phyloP scores from a whole-genome alignment of 2,113 vertebrate genomes.

The Mus pahari region DNA sequence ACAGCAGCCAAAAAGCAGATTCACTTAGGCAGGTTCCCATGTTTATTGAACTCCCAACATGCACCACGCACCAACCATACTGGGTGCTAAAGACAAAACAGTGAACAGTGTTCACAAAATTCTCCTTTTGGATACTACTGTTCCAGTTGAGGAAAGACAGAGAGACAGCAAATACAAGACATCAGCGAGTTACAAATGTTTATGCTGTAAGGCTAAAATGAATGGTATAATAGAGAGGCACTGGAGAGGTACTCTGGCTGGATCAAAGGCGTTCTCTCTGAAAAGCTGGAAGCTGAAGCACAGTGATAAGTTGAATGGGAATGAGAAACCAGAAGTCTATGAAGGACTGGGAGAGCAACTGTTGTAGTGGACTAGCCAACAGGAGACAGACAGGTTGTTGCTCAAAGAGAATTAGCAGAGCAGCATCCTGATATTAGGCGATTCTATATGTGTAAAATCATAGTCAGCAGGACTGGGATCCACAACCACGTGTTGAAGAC shows the following conservation, averaged over 20 bases:
- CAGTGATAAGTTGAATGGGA: not conserved
- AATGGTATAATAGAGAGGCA: not conserved
- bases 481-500: not conserved
- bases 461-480: not conserved
- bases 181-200: not conserved
- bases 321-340: not conserved
- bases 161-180: not conserved
- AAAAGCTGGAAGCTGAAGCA: conserved; percentile 39
- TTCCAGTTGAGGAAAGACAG: not conserved
- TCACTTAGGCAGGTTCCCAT: not conserved
- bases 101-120: not conserved
- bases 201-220: not conserved
- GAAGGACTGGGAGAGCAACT: not conserved
- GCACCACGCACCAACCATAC: not conserved
- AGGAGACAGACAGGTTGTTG: not conserved
- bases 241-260: not conserved
- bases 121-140: not conserved
- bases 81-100: not conserved
- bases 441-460: not conserved
- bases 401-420: not conserved
- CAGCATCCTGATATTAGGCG: not conserved
- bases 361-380: not conserved
- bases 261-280: not conserved
- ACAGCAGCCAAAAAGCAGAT: not conserved
- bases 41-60: conserved; percentile 1